Base-by-base conservation (phyloP, 2,888 invertebrate species). In the Cenopis cana region DNA sequence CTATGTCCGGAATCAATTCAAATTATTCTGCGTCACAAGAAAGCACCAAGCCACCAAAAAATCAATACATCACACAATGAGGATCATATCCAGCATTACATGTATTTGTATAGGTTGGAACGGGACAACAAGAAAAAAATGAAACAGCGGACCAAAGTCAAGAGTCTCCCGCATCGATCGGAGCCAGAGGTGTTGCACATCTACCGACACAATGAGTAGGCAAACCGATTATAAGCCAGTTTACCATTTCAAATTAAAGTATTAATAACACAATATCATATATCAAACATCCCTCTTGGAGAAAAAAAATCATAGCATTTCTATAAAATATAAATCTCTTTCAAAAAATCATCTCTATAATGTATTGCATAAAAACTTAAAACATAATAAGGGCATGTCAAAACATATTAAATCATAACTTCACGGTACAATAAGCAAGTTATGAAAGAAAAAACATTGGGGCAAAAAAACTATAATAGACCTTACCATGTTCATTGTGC, bases 391-490 rank as follows among this genome's bases (percentile, higher is more conserved):
- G 84, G 86, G 80, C 87, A 85, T 93, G 94, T 91, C 93, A 91
- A 85, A 93, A 92, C 89, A 88, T 85, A 93, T 94, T 87, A 93
- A 86, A 93, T 93, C 94, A 94, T 93, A 93, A 91, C 88, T 90
- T 85, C 83, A 91, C 72, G 78, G 85, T 84, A 90, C 88, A 93
- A 89, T 91, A 84, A 85, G 76, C 83, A 84, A 83, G 83, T 83
- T 83, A 81, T 82, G 84, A 85, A 85, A 46, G 46, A 86, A 84
- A 82, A 78, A 84, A 82, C 82, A 85, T 3, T 79, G 77, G 84
- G 79, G 80, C 76, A 80, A 84, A 86, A 79, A 88, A 86, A 84
- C 76, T 75, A 86, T 84, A 87, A 89, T 86, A 85, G 89, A 81
- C 84, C 93, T 92, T 88, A 93, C 93, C 93, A 92, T 85, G 83